Evolutionary conservation across 1,140 invertebrate species (phyloP), one percentile per base, ranked within the genome.

Genomic region (Drosophila truncata): DNA sequence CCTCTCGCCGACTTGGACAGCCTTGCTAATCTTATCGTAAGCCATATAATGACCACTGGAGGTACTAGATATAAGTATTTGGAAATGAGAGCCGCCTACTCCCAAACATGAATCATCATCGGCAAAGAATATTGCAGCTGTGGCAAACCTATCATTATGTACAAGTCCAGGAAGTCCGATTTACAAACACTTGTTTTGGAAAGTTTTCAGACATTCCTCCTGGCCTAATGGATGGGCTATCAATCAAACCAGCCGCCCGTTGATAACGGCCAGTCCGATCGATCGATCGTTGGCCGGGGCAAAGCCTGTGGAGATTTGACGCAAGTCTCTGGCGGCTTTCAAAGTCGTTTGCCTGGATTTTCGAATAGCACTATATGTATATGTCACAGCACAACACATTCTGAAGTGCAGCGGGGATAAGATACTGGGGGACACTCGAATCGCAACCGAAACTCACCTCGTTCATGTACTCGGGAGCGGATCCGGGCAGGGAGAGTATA

Each of bases 401-500:
- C 46, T 86, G 70, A 86, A 86, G 83, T 86, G 83, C 62, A 50
- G 46, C 42, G 27, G 47, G 83, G 84, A 88, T 88, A 90, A 88
- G 84, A 87, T 87, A 87, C 63, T 60, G 31, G 20, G 25, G n/a
- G 9, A 29, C 47, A 13, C 59, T 46, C 49, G 50, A 27, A 25
- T 37, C 35, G 59, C n/a, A 31, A 50, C 33, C 61, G 44, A 65
- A 62, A 82, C 87, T 93, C 91, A 94, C 95, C 91, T 95, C 94
- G 62, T 90, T 94, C 76, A 94, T 95, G 71, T 93, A 93, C 29
- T 77, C 82, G 14, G 94, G 95, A 31, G 93, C 93, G 10, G 93
- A 77, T 3, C 92, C 74, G 4, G 94, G 94, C 55, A 94, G 82
- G 41, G 93, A 91, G 27, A 95, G 78, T 49, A 96, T 94, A 78